A percentile compares a stretch with the other conserved stretches of the same genome.
These are phyloP conservation scores for Gambusia yucatana DNA, from an alignment of 2,797 vertebrate species.

Conservation along the genomic window DNA sequence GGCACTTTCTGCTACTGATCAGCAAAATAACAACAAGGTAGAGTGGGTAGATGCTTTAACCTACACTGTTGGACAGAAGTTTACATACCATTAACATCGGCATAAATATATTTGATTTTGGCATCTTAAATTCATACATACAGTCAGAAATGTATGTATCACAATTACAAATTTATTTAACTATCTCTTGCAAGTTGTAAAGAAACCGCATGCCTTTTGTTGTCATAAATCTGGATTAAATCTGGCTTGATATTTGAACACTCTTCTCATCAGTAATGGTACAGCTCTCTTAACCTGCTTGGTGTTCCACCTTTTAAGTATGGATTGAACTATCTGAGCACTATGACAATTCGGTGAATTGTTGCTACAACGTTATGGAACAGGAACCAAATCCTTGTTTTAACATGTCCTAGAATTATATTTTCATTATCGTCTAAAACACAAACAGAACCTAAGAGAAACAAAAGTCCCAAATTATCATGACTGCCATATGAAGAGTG, in stretches of 20 bases:
- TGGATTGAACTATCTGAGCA: not conserved
- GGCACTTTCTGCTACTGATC: conserved; percentile 36
- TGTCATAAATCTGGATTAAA: not conserved
- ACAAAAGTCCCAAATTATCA: not conserved
- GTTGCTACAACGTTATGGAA: no score
- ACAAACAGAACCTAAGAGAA: not conserved
- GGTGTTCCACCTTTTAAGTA: not conserved
- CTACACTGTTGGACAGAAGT: not conserved
- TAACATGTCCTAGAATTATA: not conserved
- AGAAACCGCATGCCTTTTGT: not conserved
- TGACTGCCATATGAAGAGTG: not conserved
- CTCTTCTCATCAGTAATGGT: not conserved
- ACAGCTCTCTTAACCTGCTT: not conserved
- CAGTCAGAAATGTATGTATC: not conserved
- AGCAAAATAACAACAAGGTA: conserved; percentile 22
- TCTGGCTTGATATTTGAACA: not conserved
- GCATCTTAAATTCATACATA: not conserved
- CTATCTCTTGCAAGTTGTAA: not conserved
- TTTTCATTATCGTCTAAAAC: not conserved
- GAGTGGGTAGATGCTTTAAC: not conserved
- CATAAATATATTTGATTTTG: not conserved
- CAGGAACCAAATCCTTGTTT: not conserved
- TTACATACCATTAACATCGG: not conserved
- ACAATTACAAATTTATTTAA: not conserved
- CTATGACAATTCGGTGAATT: not conserved